Conservation (phyloP, 2,113 vertebrate species). For the Hypocryptadius cinnamomeus region DNA sequence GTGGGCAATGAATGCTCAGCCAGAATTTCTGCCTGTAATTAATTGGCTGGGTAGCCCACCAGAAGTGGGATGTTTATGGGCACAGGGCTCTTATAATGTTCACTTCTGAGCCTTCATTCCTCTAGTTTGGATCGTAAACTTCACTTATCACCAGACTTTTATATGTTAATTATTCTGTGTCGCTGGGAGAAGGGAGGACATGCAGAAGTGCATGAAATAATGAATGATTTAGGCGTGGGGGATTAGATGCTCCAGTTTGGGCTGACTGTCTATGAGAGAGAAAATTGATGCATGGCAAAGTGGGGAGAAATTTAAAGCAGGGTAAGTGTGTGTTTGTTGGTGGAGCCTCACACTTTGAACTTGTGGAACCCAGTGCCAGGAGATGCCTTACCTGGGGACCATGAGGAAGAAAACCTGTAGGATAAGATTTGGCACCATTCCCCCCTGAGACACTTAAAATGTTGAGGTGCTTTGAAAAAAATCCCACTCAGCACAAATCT, state of each 20-base stretch:
- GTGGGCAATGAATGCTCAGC: slow-evolving; percentile 37
- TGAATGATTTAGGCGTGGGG: not conserved
- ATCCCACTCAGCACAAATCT: not conserved
- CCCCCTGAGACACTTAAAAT: slow-evolving; percentile 10
- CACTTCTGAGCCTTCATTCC: slow-evolving; percentile 59
- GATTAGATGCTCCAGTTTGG: not conserved
- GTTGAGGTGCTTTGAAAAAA: slow-evolving; percentile 20
- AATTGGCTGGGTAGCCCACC: slow-evolving; percentile 53
- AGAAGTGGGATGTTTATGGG: slow-evolving; percentile 67
- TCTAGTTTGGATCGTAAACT: slow-evolving; percentile 55
- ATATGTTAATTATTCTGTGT: slow-evolving; percentile 55
- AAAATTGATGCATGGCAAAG: not conserved
- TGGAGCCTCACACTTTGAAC: not conserved
- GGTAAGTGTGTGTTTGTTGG: not conserved
- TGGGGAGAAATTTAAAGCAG: not conserved
- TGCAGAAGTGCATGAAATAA: not conserved
- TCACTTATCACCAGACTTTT: slow-evolving; percentile 61
- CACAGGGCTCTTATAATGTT: slow-evolving; percentile 63
- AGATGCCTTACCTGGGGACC: not conserved
- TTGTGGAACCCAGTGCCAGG: not conserved
- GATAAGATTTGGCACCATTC: slow-evolving; percentile 6
- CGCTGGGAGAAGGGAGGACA: not conserved
- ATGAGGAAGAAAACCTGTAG: not conserved
- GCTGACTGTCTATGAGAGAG: not conserved
- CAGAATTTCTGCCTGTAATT: slow-evolving; percentile 48